Evolutionary conservation across 2,797 vertebrate species (phyloP).

Genomic region (Falco concolor): DNA sequence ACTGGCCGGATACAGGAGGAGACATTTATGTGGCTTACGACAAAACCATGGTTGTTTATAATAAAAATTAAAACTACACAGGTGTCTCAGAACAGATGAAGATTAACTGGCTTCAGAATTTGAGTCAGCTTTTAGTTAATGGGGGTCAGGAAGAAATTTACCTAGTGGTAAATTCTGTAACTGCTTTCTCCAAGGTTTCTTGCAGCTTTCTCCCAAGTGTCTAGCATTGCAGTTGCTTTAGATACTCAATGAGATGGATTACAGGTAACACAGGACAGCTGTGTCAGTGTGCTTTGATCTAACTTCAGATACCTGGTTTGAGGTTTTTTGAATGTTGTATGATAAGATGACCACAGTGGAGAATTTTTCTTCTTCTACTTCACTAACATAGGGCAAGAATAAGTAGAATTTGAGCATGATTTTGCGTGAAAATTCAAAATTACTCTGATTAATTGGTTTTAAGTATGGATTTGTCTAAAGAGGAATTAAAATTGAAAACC

Average conservation of each 20-base stretch:
- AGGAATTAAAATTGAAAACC: not conserved
- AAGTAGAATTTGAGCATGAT: not conserved
- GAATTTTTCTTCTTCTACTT: not conserved
- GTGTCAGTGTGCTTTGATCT: not conserved
- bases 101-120: not conserved
- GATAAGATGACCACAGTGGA: not conserved
- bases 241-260: not conserved
- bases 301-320: not conserved
- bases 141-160: not conserved
- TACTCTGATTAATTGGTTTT: not conserved
- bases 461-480: not conserved
- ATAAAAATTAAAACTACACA: conserved; percentile 6
- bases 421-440: not conserved
- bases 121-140: not conserved
- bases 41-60: not conserved
- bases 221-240: not conserved
- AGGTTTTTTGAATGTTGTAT: not conserved
- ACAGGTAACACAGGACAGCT: not conserved
- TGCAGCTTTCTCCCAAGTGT: not conserved
- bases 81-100: not conserved
- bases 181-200: not conserved
- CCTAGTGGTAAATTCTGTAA: not conserved
- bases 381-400: not conserved
- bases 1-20: not conserved
- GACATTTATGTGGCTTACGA: not conserved